Percentiles rank a stretch among this genome's conserved stretches.
Conservation (phyloP, 2,113 vertebrate genomes). For the Turnix velox region DNA sequence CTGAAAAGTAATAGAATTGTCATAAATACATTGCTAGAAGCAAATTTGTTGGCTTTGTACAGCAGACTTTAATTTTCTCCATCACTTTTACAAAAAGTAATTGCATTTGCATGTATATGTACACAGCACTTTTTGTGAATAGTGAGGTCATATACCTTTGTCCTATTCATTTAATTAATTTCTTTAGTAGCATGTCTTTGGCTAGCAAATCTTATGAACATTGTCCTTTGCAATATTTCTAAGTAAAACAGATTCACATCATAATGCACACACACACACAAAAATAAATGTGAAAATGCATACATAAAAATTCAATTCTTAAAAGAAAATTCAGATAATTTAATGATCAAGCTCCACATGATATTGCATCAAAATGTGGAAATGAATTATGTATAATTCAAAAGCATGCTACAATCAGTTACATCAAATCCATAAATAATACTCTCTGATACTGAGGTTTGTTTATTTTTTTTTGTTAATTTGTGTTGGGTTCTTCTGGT, state of each 20-base stretch:
- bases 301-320: neutral
- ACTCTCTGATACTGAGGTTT: neutral
- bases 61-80: neutral
- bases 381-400: neutral
- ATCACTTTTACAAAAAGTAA: neutral
- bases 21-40: neutral
- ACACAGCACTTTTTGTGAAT: neutral
- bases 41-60: neutral
- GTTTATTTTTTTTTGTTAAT: neutral
- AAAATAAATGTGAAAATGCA: neutral
- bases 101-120: neutral
- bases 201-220: neutral
- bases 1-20: neutral
- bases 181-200: neutral
- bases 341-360: neutral
- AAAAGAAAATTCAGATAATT: neutral
- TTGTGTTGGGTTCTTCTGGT: accelerated
- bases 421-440: neutral
- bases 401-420: neutral
- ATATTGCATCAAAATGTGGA: neutral
- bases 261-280: neutral
- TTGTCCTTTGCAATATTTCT: neutral
- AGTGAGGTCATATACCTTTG: neutral
- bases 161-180: neutral
- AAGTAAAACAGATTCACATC: neutral